Conservation (phyloP, 2,888 invertebrate genomes). For the Notodonta ziczac region DNA sequence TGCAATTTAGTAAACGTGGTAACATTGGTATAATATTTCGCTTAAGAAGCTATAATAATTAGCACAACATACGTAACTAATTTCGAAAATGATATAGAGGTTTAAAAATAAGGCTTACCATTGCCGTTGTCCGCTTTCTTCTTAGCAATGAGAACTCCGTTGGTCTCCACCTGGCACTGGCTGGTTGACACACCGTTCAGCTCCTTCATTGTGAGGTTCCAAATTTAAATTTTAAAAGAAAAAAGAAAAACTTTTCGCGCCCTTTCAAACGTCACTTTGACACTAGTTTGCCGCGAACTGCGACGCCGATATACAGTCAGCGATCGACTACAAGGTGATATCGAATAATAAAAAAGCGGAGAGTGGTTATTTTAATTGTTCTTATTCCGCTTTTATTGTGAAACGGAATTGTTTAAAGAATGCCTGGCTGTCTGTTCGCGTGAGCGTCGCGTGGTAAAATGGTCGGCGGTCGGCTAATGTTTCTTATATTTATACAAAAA, state of each 20-base stretch:
- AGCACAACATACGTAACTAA: neutral
- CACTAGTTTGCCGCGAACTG: constrained; percentile 63
- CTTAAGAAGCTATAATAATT: neutral
- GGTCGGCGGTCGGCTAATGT: constrained; percentile 22
- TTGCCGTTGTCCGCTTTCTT: constrained; percentile 68
- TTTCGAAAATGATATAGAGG: no score
- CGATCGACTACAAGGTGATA: constrained; percentile 66
- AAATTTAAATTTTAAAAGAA: constrained; percentile 27
- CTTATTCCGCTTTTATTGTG: constrained; percentile 8
- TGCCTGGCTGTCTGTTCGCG: constrained; percentile 34
- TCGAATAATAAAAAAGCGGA: constrained; percentile 48
- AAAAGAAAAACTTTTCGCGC: constrained; percentile 58
- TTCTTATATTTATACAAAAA: constrained; percentile 52
- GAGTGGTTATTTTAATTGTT: constrained; percentile 36
- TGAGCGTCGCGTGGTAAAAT: constrained; percentile 39
- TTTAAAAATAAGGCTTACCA: constrained; percentile 51
- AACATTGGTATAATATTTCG: no score
- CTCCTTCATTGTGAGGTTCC: constrained; percentile 68
- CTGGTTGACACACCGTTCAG: constrained; percentile 61
- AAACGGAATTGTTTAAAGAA: constrained; percentile 16
- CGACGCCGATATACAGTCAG: constrained; percentile 55
- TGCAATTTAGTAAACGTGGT: no score
- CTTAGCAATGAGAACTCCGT: constrained; percentile 64
- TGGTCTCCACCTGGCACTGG: constrained; percentile 53
- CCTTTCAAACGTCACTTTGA: constrained; percentile 77